Evolutionary conservation across 1,140 invertebrate species (phyloP).

Genomic region (Stegodyphus mimosarum): DNA sequence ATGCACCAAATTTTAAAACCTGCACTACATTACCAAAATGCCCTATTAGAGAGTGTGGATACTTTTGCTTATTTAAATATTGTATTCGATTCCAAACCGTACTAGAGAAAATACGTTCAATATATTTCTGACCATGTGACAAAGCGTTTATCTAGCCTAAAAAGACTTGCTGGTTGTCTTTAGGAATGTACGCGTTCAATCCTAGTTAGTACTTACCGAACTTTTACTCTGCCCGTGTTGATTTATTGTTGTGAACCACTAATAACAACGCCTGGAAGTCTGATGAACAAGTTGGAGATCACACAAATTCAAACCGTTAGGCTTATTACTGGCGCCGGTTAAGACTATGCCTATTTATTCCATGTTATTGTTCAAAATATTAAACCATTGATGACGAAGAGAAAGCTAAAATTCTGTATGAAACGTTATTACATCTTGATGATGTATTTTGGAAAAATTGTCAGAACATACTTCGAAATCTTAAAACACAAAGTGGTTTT

Average conservation of each 20-base stretch:
- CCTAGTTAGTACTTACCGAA: background rate
- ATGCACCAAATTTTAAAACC: constrained; percentile 23
- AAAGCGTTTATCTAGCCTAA: background rate
- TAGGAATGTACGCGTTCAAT: background rate
- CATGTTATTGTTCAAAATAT: background rate
- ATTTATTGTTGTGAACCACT: background rate
- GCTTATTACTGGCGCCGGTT: background rate
- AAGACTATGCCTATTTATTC: background rate
- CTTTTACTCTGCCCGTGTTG: constrained; percentile 1
- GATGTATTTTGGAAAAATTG: background rate
- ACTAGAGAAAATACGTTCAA: background rate
- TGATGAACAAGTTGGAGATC: background rate
- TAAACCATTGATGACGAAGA: background rate
- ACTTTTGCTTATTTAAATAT: constrained; percentile 13
- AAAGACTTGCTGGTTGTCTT: constrained; percentile 12
- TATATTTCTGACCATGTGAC: background rate
- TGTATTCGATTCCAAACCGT: background rate
- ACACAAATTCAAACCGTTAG: background rate
- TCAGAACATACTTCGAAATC: background rate
- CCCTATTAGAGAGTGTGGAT: background rate
- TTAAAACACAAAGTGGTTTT: background rate
- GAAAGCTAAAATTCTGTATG: background rate
- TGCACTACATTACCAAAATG: background rate
- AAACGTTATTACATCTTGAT: background rate
- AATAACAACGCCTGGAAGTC: background rate